phyloP scores from a whole-genome alignment of 35 echinoderm and acorn worm genomes.

The Ophioderma brevispina region DNA sequence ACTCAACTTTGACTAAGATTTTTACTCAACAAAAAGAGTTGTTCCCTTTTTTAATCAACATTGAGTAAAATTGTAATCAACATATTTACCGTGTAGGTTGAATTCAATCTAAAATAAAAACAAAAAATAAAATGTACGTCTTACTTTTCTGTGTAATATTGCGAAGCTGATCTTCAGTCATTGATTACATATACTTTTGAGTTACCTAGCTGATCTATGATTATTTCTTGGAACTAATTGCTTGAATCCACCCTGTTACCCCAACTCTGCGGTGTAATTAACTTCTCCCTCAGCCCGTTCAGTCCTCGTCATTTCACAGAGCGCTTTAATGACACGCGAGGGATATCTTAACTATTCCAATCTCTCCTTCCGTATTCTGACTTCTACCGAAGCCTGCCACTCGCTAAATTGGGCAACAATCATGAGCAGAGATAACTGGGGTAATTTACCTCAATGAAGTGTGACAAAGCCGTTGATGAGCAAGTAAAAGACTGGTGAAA shows the following conservation, averaged over 20 bases:
- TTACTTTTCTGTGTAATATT: no score
- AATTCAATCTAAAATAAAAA: no score
- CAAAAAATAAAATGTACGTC: no score
- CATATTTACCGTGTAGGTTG: no score
- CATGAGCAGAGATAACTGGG: neutral
- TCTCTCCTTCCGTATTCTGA: neutral
- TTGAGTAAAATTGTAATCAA: no score
- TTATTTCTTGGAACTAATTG: neutral
- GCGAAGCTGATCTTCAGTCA: no score
- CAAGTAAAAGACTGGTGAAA: constrained; percentile 7
- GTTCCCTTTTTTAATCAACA: no score
- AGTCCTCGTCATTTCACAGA: neutral
- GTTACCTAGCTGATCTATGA: no score
- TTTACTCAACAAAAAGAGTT: no score
- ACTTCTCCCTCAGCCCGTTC: neutral
- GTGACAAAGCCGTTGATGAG: neutral
- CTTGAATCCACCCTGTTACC: neutral
- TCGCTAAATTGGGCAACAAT: constrained; percentile 5
- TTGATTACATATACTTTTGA: no score
- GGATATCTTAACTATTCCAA: neutral
- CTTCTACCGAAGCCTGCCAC: neutral
- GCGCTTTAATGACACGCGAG: neutral
- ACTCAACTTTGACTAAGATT: no score
- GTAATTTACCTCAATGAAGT: neutral
- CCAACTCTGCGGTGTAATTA: neutral